Base-by-base conservation (phyloP, 2,888 invertebrate genomes). In the Leptogaster cylindrica region DNA sequence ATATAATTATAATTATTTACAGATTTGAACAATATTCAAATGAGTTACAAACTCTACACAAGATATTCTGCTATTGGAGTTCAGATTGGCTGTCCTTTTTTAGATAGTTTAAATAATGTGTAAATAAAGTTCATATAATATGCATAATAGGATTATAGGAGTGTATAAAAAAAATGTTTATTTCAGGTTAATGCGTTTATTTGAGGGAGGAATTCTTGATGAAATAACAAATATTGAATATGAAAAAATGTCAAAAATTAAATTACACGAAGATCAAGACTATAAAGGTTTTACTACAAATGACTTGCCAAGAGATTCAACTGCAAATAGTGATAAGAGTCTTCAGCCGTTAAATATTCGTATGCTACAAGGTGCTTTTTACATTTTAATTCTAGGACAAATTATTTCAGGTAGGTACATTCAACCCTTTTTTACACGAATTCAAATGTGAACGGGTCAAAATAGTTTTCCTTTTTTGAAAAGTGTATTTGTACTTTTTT, bases 221-320 rank as follows among this genome's bases (percentile, higher is more conserved):
- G 90, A 90, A 81, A 89, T 91, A 84, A 90, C 91, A 0, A 87
- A 87, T 72, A 88, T 88, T 63, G 91, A 91, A 75, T 91, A 90
- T 75, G 88, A 86, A 75, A 88, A 86, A 70, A 83, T 90, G 71
- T 88, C 88, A n/a, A n/a, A n/a, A n/a, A n/a, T n/a, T 82, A 87
- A 82, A 82, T 80, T 83, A 39, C 78, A 77, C 63, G 82, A 70
- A 61, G 66, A 73, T 67, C 46, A 73, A 41, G 68, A 71, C 16
- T 70, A 70, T 55, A 66, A 68, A 5, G 70, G 27, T 12, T 69
- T 70, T 61, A 65, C 71, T 33, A 70, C 68, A 36, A 18, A 44
- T 2, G 73, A 74, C 66, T 10, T 14, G 2, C 78, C 81, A 65
- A n/a, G n/a, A n/a, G n/a, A n/a, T n/a, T 78, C 79, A 28, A 14